These are phyloP conservation scores for Panagrolaimus sp. DNA, from an alignment of 1,140 invertebrate species.

Conservation along the genomic window DNA sequence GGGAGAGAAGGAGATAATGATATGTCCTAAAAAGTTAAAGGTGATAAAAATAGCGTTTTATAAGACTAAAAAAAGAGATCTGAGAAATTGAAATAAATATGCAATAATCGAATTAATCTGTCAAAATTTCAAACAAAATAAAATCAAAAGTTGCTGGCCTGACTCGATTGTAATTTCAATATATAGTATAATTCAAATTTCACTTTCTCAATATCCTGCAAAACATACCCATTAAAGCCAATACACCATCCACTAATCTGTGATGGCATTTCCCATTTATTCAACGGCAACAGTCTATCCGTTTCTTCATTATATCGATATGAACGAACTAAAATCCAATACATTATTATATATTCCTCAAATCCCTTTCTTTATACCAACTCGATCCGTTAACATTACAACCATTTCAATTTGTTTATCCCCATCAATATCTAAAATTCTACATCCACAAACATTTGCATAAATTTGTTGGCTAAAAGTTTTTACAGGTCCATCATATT, in stretches of 20 bases:
- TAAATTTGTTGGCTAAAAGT: slow-evolving; percentile 41
- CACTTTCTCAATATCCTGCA: too few relatives aligned
- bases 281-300: slow-evolving; percentile 29
- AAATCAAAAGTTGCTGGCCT: too few relatives aligned
- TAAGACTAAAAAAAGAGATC: too few relatives aligned
- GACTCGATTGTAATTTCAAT: too few relatives aligned
- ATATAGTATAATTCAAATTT: too few relatives aligned
- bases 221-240: slow-evolving; percentile 25
- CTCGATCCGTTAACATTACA: slow-evolving; percentile 52
- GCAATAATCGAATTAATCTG: too few relatives aligned
- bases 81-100: too few relatives aligned
- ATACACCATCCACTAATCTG: slow-evolving; percentile 46
- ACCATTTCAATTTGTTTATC: slow-evolving; percentile 44
- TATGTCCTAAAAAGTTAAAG: background rate
- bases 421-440: slow-evolving; percentile 47
- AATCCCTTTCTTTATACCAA: slow-evolving; percentile 32
- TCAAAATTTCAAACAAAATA: too few relatives aligned
- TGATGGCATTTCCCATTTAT: slow-evolving; percentile 51
- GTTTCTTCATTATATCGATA: slow-evolving; percentile 34
- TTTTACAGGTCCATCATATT: background rate
- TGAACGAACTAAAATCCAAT: slow-evolving; percentile 40
- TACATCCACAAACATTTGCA: slow-evolving; percentile 43
- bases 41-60: too few relatives aligned
- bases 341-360: background rate
- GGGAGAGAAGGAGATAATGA: background rate